Conservation (phyloP, 2,888 invertebrate species). For the Malacosoma neustria region DNA sequence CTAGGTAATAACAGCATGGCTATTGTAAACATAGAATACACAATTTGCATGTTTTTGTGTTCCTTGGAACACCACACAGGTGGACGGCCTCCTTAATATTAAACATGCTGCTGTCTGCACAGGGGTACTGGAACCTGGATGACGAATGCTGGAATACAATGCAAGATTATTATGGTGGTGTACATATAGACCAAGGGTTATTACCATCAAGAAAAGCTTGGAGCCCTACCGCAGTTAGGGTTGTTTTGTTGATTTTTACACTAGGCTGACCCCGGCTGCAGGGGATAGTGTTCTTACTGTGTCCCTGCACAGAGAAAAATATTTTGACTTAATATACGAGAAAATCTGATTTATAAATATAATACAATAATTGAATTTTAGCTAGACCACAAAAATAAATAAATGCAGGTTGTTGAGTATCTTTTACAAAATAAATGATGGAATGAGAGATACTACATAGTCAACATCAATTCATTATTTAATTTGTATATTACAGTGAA, state of each 20-base stretch:
- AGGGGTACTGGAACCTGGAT: not conserved
- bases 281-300: not conserved
- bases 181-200: not conserved
- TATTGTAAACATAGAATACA: too few species aligned
- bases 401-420: too few species aligned
- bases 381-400: too few species aligned
- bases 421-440: too few species aligned
- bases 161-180: not conserved
- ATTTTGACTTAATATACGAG: too few species aligned
- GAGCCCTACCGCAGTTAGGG: not conserved
- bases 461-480: not conserved
- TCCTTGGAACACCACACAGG: too few species aligned
- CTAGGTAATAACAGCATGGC: too few species aligned
- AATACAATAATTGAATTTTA: too few species aligned
- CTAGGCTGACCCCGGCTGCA: not conserved
- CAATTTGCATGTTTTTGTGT: too few species aligned
- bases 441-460: too few species aligned
- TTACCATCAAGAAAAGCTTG: not conserved
- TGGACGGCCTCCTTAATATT: too few species aligned
- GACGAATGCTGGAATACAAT: not conserved
- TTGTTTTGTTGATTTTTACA: not conserved
- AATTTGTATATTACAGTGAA: slow-evolving; percentile 35
- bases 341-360: too few species aligned
- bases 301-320: not conserved
- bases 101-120: not conserved